These are phyloP conservation scores for Drosophila cognata DNA, from an alignment of 2,888 invertebrate genomes.

Conservation along the genomic window DNA sequence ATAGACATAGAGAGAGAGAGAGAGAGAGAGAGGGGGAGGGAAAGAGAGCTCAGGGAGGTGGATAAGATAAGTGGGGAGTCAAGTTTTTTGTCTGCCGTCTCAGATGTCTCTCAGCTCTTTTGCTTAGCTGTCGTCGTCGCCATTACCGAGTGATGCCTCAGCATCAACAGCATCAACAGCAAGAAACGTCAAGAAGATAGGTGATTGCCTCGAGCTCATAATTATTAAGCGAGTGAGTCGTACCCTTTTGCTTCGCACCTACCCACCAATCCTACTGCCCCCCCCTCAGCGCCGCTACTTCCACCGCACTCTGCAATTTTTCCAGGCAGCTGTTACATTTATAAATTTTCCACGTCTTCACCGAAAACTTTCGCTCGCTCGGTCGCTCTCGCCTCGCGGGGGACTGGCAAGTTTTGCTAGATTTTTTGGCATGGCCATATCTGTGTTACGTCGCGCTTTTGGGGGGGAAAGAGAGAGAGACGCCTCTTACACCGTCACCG, in stretches of 20 bases:
- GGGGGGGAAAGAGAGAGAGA: neutral
- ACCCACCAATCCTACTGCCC: neutral
- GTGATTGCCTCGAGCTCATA: conserved; percentile 66
- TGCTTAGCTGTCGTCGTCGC: conserved; percentile 74
- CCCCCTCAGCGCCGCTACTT: neutral
- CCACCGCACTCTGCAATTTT: conserved; percentile 5
- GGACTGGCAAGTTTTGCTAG: conserved; percentile 13
- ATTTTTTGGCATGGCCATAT: neutral
- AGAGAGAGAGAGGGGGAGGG: neutral
- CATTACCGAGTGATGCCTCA: conserved; percentile 52
- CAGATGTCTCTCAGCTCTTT: conserved; percentile 68
- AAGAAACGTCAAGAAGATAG: conserved; percentile 66
- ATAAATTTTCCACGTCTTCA: conserved; percentile 72
- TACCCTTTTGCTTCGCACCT: neutral
- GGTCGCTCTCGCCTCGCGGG: conserved; percentile 35
- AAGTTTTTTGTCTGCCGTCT: conserved; percentile 3
- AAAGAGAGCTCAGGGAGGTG: neutral
- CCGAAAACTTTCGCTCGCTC: conserved; percentile 50
- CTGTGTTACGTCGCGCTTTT: neutral
- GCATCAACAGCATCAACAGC: conserved; percentile 42
- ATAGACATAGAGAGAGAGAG: too few species aligned
- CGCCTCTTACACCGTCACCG: conserved; percentile 11
- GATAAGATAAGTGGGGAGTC: neutral
- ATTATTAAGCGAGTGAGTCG: conserved; percentile 63
- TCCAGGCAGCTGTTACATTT: conserved; percentile 51